Evolutionary conservation across 2,113 vertebrate species (phyloP).

Genomic region (Melanerpes formicivorus): DNA sequence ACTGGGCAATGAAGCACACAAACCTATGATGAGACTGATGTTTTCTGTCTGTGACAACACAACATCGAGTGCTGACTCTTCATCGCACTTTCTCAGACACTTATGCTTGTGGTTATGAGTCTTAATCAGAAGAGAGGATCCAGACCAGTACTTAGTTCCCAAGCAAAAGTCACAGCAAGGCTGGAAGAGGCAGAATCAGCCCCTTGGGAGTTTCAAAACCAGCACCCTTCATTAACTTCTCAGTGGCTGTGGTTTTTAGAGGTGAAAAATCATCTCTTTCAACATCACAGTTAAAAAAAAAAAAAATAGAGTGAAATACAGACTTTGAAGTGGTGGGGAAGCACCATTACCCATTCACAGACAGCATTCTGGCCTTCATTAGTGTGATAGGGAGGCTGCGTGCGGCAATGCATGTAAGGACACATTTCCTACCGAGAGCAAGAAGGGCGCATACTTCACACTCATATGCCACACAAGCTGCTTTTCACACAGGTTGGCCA

Average conservation of each 20-base stretch:
- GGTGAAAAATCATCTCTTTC: constrained; percentile 53
- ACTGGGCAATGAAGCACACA: background rate
- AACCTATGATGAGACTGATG: background rate
- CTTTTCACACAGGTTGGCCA: background rate
- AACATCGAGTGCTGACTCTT: background rate
- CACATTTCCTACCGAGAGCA: background rate
- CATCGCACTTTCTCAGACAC: background rate
- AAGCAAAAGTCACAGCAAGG: constrained; percentile 36
- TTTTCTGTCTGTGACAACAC: background rate
- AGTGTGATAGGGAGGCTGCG: background rate
- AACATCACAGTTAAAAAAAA: background rate
- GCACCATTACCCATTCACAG: constrained; percentile 42
- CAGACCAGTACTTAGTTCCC: background rate
- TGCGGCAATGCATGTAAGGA: background rate
- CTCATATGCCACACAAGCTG: background rate
- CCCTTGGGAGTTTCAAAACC: constrained; percentile 22
- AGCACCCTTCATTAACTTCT: constrained; percentile 43
- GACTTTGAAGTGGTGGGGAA: constrained; percentile 60
- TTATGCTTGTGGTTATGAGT: background rate
- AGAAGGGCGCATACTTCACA: background rate
- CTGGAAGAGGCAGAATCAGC: constrained; percentile 14
- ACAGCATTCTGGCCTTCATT: background rate
- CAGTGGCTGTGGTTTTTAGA: constrained; percentile 40
- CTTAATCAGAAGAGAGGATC: background rate
- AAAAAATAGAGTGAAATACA: background rate